Evolutionary conservation across 1,140 invertebrate species (phyloP), one percentile per base, ranked within the genome.

Genomic region (Heliconius hermathena): DNA sequence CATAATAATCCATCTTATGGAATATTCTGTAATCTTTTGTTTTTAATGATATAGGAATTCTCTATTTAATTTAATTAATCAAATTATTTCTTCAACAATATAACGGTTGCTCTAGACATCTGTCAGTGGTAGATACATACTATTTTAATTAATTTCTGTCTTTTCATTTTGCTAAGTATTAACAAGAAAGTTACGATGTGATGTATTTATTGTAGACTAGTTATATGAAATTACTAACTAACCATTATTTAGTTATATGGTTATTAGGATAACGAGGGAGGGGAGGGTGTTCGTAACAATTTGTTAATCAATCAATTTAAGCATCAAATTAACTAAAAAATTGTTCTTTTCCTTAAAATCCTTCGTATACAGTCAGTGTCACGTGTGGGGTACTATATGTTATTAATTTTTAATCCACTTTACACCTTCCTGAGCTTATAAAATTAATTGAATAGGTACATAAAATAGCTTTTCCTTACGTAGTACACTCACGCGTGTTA

Each of bases 41-140:
- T 66, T 66, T 66, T 60, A 60, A 11, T 60, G 54, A 66, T 66
- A 66, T 29, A 66, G 60, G 60, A 66, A 11, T 16, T 29, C 3
- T 29, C 60, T 4, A 1, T 66, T 66, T 66, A 26, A 29, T 29
- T 66, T 29, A 29, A 29, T 66, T 66, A 66, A 66, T 66, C 60
- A 66, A 66, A 26, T 29, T 26, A 66, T 66, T 66, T 66, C 60
- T 66, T 66, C 57, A 22, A 60, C 11, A 8, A 3, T 22, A 11
- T n/a, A 60, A 11, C n/a, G 20, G n/a, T 60, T 60, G 57, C 13
- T 66, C 60, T 66, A 66, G 60, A 66, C 60, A 66, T 29, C 60
- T 66, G 26, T 29, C 60, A 60, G 57, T 22, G 57, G 57, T 60
- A 8, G 57, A 9, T 26, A 26, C 3, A 46, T 46, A 16, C 13